Evolutionary conservation across 2,113 vertebrate genomes (phyloP), one percentile per base, ranked within the genome.

Genomic region (Centropus unirufus): DNA sequence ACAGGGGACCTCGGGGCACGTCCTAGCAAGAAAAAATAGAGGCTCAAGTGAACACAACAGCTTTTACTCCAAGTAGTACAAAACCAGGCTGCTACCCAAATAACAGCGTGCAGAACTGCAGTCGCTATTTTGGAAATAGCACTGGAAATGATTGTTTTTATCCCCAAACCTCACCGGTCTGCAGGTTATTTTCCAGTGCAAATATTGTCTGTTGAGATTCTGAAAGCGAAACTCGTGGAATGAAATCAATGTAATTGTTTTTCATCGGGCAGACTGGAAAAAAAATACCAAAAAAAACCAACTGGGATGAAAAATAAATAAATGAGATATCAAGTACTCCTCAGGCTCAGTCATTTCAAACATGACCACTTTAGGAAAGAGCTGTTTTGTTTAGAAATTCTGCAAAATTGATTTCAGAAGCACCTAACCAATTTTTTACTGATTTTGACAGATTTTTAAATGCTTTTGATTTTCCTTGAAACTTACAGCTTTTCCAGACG

Each of bases 401-500:
- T 63, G 51, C 26, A 58, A 13, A 75, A 59, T 19, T 58, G 20
- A 64, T 89, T 81, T 72, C 77, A 94, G 32, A 14, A 74, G 12
- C 24, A 77, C 36, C 27, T 40, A 79, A 47, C 18, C 26, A 80
- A 81, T 22, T 24, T 89, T 88, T 89, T 68, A 88, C 57, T 9
- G 21, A 62, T n/a, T 87, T 49, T 82, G 61, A 74, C 19, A 64
- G 12, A 30, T 72, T 91, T 76, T 78, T 12, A 61, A 84, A 58
- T 14, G 14, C 17, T 68, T 75, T 75, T 92, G 29, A 61, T 34
- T 84, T 61, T 39, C 16, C 46, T 75, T 84, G 61, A 93, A 70
- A 44, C 22, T n/a, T 66, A 63, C 21, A 73, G 67, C 55, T 83
- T 92, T 94, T 80, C 80, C 87, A 95, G 72, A 81, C 74, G 52